Evolutionary conservation across 2,113 vertebrate species (phyloP), one percentile per base, ranked within the genome.

Genomic region (Hippocampus guttulatus): DNA sequence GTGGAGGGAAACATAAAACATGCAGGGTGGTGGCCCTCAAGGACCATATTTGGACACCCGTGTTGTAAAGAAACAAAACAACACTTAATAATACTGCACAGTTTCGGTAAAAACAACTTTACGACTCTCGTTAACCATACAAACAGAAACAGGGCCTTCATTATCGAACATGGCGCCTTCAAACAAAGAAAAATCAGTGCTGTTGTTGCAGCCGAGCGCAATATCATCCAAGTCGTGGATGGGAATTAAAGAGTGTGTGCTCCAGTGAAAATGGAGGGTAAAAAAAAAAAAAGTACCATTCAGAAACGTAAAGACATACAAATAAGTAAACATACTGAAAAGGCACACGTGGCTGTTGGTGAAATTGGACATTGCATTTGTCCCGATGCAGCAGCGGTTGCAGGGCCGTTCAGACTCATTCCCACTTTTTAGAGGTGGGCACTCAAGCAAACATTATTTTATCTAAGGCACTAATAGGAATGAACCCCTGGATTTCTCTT

Each of bases 21-120:
- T 38, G 33, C 33, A 38, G 33, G 33, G 33, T 38, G 33, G 33
- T 38, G 33, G 33, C 33, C 33, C 33, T 38, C 5, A 38, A 38
- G 33, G 33, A 38, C 33, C 33, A 38, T 38, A 38, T 0, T 38
- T 33, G 3, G 38, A 62, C 67, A 81, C 81, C 82, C 71, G 52
- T 77, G 73, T 79, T 66, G 69, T 62, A 51, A 51, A 51, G 71
- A 62, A 65, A 81, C 77, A 77, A 67, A 20, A 67, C 40, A 64
- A 62, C 68, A 58, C 72, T 43, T 78, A 87, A 87, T 78, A 87
- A 87, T 84, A 88, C 85, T 85, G 87, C 75, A 90, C 54, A 80
- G 27, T 81, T 68, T 70, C 64, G 41, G 75, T 57, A 86, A 85
- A 78, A 76, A 84, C 68, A 78, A 78, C 71, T 69, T 62, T 55